Conservation (phyloP, 2,888 invertebrate genomes). For the Branchipolynoe longqiensis region DNA sequence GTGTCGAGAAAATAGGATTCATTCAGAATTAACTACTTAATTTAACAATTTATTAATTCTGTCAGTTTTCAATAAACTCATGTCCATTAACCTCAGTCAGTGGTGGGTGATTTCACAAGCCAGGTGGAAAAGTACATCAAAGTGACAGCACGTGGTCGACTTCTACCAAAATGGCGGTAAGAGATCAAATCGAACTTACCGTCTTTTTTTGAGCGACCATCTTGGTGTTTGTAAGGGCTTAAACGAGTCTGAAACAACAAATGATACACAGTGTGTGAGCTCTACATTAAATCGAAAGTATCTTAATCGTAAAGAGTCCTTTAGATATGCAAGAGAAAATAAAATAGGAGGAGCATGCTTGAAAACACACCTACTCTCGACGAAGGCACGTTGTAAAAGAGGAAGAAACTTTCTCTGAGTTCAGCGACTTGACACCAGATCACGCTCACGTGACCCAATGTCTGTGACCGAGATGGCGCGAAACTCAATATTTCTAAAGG, state of each 20-base stretch:
- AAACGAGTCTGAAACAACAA: neutral
- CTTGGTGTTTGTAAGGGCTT: slow-evolving; percentile 13
- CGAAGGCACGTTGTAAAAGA: slow-evolving; percentile 18
- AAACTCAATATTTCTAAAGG: neutral
- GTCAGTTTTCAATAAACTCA: no score
- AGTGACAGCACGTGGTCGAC: slow-evolving; percentile 42
- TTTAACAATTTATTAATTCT: no score
- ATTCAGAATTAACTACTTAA: no score
- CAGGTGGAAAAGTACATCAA: no score
- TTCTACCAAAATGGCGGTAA: slow-evolving; percentile 33
- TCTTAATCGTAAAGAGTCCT: neutral
- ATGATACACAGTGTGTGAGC: neutral
- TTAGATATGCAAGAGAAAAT: neutral
- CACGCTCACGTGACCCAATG: neutral
- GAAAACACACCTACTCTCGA: neutral
- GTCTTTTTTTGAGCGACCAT: slow-evolving; percentile 57
- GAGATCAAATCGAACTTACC: slow-evolving; percentile 34
- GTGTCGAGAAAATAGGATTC: no score
- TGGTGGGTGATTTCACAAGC: no score
- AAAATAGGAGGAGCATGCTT: neutral
- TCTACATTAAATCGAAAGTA: neutral
- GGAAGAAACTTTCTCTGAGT: neutral
- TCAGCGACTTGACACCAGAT: neutral
- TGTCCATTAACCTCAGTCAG: no score
- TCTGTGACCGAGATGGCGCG: slow-evolving; percentile 17